Conservation (phyloP, 2,113 vertebrate genomes). For the Periophthalmus modestus region DNA sequence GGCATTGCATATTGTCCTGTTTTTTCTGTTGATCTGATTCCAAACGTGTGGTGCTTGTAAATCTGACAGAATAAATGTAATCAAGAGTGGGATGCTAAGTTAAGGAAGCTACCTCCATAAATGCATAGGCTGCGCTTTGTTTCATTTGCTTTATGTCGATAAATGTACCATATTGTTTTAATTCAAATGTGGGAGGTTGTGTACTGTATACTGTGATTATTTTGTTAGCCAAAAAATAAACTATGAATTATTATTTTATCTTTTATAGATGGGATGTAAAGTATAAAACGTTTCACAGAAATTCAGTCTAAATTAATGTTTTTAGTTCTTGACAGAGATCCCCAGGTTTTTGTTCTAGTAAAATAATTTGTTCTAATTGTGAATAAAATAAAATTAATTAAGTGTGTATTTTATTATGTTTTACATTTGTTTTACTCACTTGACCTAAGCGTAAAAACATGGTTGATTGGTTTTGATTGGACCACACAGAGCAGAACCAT, state of each 20-base stretch:
- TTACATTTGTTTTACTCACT: background rate
- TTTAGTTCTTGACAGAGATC: constrained; percentile 39
- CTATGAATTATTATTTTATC: constrained; percentile 61
- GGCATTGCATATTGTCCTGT: constrained; percentile 15
- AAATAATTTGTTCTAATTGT: constrained; percentile 49
- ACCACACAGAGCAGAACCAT: background rate
- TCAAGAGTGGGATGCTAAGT: constrained; percentile 88
- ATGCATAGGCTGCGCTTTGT: constrained; percentile 85
- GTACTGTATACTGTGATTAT: constrained; percentile 90
- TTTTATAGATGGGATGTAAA: constrained; percentile 55
- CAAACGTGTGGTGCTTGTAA: constrained; percentile 32
- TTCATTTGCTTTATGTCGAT: constrained; percentile 83
- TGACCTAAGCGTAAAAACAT: background rate
- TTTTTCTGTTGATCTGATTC: constrained; percentile 11
- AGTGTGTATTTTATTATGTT: background rate
- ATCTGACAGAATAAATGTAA: constrained; percentile 80
- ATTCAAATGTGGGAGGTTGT: constrained; percentile 86
- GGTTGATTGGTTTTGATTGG: background rate
- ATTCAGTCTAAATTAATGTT: constrained; percentile 44
- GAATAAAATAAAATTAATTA: constrained; percentile 54
- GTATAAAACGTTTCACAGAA: constrained; percentile 43
- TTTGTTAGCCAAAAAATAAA: constrained; percentile 86
- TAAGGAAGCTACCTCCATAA: constrained; percentile 96
- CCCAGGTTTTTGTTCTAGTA: constrained; percentile 43
- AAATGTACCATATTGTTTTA: constrained; percentile 85